A percentile compares a stretch with the other conserved stretches of the same genome.
Conservation (phyloP, 92 coral and sea anemone species). For the Isaurus tuberculatus region DNA sequence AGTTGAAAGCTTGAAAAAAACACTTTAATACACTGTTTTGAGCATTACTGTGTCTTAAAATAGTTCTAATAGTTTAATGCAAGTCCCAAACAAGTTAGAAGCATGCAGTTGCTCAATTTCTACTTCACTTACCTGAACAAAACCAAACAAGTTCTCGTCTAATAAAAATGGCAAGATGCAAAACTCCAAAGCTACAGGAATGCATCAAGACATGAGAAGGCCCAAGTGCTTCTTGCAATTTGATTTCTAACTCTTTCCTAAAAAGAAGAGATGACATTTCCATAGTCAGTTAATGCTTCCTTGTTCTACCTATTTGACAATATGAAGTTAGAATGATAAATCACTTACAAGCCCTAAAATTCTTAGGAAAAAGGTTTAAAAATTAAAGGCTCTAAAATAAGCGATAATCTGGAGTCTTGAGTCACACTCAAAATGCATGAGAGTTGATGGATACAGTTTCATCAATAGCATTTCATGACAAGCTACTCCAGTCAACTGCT, state of each 20-base stretch:
- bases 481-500: no score
- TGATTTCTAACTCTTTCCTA: conserved; percentile 97
- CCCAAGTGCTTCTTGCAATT: conserved; percentile 93
- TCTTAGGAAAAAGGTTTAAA: no score
- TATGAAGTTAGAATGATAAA: neutral
- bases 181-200: conserved; percentile 90
- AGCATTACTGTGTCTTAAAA: neutral
- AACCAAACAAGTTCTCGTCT: conserved; percentile 98
- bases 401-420: no score
- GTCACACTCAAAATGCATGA: no score
- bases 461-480: no score
- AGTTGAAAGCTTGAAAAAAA: neutral
- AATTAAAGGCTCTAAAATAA: no score
- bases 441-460: no score
- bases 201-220: conserved; percentile 93
- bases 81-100: no score
- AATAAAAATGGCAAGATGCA: conserved; percentile 87
- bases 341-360: no score
- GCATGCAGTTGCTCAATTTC: no score
- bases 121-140: conserved; percentile 75
- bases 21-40: neutral
- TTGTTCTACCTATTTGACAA: neutral
- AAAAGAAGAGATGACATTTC: neutral
- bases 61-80: no score
- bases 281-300: neutral